Evolutionary conservation across 2,113 vertebrate species (phyloP).

Genomic region (Pygathrix nemaeus): DNA sequence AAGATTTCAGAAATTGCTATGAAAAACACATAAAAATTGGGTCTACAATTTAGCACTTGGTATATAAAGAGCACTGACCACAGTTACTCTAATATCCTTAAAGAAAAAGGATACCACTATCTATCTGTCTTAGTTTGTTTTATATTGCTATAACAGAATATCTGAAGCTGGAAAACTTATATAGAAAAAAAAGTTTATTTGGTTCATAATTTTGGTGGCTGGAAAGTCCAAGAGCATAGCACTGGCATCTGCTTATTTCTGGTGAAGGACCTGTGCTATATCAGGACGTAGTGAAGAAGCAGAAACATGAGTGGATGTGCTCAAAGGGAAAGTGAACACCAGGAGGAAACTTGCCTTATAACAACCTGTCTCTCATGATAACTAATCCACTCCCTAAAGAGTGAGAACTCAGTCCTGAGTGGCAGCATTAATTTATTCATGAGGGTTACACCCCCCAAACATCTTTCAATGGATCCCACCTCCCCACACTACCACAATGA

Average conservation of each 20-base stretch:
- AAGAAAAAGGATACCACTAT: neutral
- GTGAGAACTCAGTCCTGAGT: neutral
- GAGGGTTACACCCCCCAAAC: neutral
- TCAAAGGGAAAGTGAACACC: neutral
- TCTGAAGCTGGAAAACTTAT: neutral
- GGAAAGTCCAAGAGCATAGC: neutral
- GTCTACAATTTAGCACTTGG: neutral
- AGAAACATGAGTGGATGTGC: neutral
- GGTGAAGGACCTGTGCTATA: neutral
- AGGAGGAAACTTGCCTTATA: neutral
- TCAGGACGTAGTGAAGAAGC: neutral
- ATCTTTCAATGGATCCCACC: neutral
- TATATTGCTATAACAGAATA: neutral
- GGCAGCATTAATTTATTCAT: neutral
- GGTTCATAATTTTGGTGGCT: neutral
- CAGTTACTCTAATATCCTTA: neutral
- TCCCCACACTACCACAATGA: neutral
- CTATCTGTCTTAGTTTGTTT: neutral
- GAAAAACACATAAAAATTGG: neutral
- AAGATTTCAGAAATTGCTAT: neutral
- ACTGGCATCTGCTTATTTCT: neutral
- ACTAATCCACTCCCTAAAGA: neutral
- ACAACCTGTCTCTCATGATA: neutral
- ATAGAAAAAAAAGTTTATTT: neutral
- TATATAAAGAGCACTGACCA: neutral